These are phyloP conservation scores for Anthrax anthrax DNA, from an alignment of 2,888 invertebrate species.

Conservation along the genomic window DNA sequence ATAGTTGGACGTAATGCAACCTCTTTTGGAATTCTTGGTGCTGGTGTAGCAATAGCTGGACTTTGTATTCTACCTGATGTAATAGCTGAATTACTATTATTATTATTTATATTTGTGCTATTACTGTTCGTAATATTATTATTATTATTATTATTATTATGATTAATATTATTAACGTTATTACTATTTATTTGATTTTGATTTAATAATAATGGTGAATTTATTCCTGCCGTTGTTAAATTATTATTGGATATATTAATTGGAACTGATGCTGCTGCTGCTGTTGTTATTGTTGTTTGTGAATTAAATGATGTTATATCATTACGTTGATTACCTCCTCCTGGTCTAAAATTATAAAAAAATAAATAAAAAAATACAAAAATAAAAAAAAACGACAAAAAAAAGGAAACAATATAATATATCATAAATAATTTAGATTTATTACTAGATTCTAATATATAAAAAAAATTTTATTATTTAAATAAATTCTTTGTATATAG, in stretches of 20 bases:
- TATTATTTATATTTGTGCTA: conserved; percentile 8
- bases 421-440: no score
- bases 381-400: no score
- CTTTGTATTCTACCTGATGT: conserved; percentile 24
- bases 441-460: no score
- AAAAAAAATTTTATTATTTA: no score
- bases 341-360: conserved; percentile 27
- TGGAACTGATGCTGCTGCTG: not conserved
- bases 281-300: conserved; percentile 13
- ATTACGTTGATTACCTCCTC: conserved; percentile 32
- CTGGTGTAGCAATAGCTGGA: conserved; percentile 30
- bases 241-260: conserved; percentile 11
- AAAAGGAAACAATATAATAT: no score
- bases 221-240: conserved; percentile 17
- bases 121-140: no score
- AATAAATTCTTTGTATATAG: no score
- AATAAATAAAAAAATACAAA: not conserved
- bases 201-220: conserved; percentile 13
- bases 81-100: conserved; percentile 12
- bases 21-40: conserved; percentile 31
- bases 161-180: not conserved
- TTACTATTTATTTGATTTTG: conserved; percentile 9
- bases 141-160: no score
- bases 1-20: conserved; percentile 24
- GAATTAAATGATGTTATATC: conserved; percentile 30